Percentiles rank a stretch among this genome's conserved stretches.
These are phyloP conservation scores for Plebejus argus DNA, from an alignment of 2,888 invertebrate species.

Conservation along the genomic window DNA sequence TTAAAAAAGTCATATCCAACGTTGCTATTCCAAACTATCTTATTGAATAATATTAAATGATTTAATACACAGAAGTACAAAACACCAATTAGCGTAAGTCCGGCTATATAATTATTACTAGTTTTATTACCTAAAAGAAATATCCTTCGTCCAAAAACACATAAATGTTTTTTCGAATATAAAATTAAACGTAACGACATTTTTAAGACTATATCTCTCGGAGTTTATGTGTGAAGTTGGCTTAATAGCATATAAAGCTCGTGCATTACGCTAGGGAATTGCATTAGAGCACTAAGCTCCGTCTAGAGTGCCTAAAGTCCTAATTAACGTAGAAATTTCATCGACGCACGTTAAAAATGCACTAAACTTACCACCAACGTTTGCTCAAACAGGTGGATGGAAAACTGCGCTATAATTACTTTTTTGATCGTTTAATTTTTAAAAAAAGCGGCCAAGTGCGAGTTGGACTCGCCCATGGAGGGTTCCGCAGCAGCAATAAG, in stretches of 20 bases:
- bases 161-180: neutral
- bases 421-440: neutral
- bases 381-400: neutral
- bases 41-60: too few species aligned
- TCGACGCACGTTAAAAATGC: slow-evolving; percentile 5
- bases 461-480: too few species aligned
- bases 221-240: slow-evolving; percentile 14
- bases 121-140: too few species aligned
- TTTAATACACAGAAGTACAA: too few species aligned
- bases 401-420: neutral
- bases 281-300: slow-evolving; percentile 18
- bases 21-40: too few species aligned
- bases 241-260: slow-evolving; percentile 22
- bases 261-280: slow-evolving; percentile 19
- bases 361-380: slow-evolving; percentile 1
- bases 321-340: slow-evolving; percentile 14
- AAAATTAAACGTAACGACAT: neutral
- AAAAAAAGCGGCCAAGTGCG: too few species aligned
- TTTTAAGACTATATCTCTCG: neutral
- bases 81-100: too few species aligned
- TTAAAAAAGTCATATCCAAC: too few species aligned
- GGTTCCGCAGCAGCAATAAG: too few species aligned
- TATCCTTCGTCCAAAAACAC: too few species aligned
- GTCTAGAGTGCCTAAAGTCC: slow-evolving; percentile 9
- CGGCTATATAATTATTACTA: too few species aligned